Percentiles rank a stretch among this genome's conserved stretches.
phyloP scores from a whole-genome alignment of 2,888 invertebrate genomes.

The Tetheella fluctuosa region DNA sequence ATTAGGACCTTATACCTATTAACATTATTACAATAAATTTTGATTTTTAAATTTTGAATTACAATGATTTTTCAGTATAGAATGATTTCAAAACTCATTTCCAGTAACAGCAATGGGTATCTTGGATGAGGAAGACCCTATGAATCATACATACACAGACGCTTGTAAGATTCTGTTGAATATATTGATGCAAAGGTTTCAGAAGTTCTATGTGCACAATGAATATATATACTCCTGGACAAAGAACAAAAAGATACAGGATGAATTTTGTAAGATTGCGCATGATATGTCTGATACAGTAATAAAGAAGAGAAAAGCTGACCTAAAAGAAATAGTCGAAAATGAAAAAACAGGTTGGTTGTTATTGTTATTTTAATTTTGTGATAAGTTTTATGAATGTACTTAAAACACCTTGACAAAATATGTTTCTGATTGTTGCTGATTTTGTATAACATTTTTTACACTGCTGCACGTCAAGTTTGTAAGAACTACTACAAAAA shows the following conservation, averaged over 20 bases:
- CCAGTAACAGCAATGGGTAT: neutral
- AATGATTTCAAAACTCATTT: neutral
- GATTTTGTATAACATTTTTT: too few relatives aligned
- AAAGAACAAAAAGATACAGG: neutral
- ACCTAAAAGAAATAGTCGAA: neutral
- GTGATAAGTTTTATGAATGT: too few relatives aligned
- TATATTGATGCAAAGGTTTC: neutral
- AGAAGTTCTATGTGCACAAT: neutral
- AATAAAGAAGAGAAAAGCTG: neutral
- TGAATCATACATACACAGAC: neutral
- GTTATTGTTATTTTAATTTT: slow-evolving; percentile 3
- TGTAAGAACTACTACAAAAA: neutral
- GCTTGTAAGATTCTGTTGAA: neutral
- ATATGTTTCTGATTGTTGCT: too few relatives aligned
- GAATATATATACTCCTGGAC: neutral
- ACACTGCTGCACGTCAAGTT: too few relatives aligned
- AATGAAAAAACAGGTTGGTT: neutral
- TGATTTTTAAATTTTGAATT: too few relatives aligned
- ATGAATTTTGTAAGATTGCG: neutral
- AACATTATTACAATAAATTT: too few relatives aligned
- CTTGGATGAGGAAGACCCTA: neutral
- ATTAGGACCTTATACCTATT: too few relatives aligned
- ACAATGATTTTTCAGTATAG: too few relatives aligned
- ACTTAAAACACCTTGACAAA: too few relatives aligned
- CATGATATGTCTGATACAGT: neutral